Evolutionary conservation across 2,113 vertebrate genomes (phyloP), one percentile per base, ranked within the genome.

Genomic region (Brachypodius melanocephalos): DNA sequence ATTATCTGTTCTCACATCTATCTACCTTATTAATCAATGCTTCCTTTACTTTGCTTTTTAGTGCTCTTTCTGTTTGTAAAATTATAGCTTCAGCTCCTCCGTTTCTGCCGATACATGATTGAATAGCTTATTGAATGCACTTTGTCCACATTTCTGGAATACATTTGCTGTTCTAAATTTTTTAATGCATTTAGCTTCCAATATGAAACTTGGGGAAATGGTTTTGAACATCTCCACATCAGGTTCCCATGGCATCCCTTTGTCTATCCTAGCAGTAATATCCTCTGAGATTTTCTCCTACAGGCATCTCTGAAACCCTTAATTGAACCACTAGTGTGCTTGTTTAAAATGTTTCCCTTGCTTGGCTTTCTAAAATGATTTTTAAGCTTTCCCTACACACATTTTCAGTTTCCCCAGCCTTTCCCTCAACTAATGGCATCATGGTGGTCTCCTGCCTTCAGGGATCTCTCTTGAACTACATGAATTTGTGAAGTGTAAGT

Each of bases 231-330:
- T 88, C 42, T 90, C 49, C 59, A 55, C 63, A 31, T 61, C 59
- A 87, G 40, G 28, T 79, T 69, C 80, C 65, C 45, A 4, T 34
- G 79, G 90, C 46, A 3, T 79, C 38, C 46, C 38, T 74, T 90
- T 88, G 29, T 91, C 88, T 92, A 66, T 72, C 91, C 58, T 78
- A 22, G 24, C 31, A 45, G 38, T 58, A 85, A 45, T 78, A 72
- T 72, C 74, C 94, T 92, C 49, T 42, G 95, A 95, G 79, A 81
- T 43, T 91, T 95, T 85, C 77, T 90, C 36, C 81, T 91, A 32
- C 78, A 73, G 46, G 72, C 91, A 54, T 76, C 59, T 89, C 67
- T 93, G 59, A 77, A 93, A 84, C 86, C 79, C 71, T 89, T 94
- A 91, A 88, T 73, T 93, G 80, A 95, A 85, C 40, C 68, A 65